A percentile compares a stretch with the other conserved stretches of the same genome.
Evolutionary conservation across 2,113 vertebrate genomes (phyloP).

Genomic region (Telmatochromis sp.): DNA sequence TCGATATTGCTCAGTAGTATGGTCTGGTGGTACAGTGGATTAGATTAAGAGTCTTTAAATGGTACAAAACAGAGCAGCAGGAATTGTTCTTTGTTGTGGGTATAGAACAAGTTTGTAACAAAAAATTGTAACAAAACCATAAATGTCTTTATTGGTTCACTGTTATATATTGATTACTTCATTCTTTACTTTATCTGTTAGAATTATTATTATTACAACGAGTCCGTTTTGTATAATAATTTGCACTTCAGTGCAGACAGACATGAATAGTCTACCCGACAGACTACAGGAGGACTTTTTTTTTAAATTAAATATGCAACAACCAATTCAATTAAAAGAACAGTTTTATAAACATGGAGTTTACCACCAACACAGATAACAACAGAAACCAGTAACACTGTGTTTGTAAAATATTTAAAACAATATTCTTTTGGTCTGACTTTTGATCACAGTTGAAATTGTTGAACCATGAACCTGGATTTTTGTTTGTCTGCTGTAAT

Average conservation of each 20-base stretch:
- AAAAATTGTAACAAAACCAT: not conserved
- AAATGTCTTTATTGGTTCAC: not conserved
- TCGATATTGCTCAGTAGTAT: not conserved
- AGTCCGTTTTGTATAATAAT: not conserved
- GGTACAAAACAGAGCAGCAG: not conserved
- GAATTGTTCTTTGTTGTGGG: not conserved
- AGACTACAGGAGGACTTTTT: not conserved
- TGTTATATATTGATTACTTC: not conserved
- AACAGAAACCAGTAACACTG: not conserved
- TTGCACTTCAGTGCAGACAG: not conserved
- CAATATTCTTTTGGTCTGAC: not conserved
- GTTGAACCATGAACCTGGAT: not conserved
- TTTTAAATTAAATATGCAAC: not conserved
- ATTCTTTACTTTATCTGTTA: not conserved
- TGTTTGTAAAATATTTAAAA: not conserved
- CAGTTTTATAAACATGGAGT: not conserved
- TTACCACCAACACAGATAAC: not conserved
- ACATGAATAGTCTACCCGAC: not conserved
- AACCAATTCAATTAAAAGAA: not conserved
- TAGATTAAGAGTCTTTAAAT: not conserved
- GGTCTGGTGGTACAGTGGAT: not conserved
- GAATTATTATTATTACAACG: not conserved
- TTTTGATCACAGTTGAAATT: not conserved
- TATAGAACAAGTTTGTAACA: not conserved
- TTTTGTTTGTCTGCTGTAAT: not conserved